Evolutionary conservation across 2,113 vertebrate species (phyloP).

Genomic region (Boleophthalmus pectinirostris): DNA sequence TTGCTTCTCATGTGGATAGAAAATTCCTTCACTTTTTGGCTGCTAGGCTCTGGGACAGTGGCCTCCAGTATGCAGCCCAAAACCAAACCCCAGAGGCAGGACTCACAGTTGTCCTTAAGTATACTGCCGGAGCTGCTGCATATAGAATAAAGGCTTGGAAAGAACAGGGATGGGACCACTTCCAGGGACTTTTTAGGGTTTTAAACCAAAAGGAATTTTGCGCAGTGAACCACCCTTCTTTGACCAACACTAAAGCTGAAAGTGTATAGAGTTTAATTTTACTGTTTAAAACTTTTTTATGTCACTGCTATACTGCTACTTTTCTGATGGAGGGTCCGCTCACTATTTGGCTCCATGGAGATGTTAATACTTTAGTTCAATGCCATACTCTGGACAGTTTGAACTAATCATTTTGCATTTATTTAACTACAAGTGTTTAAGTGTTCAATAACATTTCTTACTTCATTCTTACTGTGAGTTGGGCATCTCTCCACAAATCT

Average conservation of each 20-base stretch:
- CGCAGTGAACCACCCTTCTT: neutral
- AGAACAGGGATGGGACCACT: neutral
- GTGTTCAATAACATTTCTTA: too few species aligned
- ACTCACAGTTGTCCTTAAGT: slow-evolving; percentile 22
- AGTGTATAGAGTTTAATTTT: neutral
- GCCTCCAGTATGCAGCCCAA: slow-evolving; percentile 45
- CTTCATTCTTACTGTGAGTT: too few species aligned
- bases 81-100: slow-evolving; percentile 28
- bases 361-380: too few species aligned
- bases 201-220: neutral
- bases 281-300: neutral
- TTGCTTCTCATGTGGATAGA: slow-evolving; percentile 46
- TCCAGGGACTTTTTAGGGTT: slow-evolving; percentile 3
- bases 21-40: slow-evolving; percentile 39
- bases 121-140: slow-evolving; percentile 15
- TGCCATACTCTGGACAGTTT: too few species aligned
- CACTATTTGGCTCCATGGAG: too few species aligned
- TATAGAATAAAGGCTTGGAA: slow-evolving; percentile 5
- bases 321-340: too few species aligned
- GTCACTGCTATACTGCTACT: neutral
- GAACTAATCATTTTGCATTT: too few species aligned
- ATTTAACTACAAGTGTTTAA: too few species aligned
- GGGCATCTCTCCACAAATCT: too few species aligned
- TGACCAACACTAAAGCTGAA: neutral
- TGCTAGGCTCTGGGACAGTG: slow-evolving; percentile 24